Conservation (phyloP, 2,888 invertebrate genomes). For the Coelogynopora nodosa region DNA sequence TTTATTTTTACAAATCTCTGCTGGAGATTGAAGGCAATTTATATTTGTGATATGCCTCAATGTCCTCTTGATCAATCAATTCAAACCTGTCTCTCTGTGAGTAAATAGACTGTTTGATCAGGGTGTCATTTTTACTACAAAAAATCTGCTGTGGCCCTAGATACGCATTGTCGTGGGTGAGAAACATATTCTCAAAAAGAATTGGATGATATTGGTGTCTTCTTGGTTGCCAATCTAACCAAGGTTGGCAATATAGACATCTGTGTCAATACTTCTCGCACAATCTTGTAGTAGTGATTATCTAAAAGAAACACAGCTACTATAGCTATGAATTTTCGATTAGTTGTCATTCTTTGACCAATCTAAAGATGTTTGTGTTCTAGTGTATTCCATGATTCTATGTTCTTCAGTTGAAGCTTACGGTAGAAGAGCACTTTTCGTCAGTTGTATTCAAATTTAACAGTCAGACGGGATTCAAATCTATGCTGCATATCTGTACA, state of each 20-base stretch:
- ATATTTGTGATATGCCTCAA: background rate
- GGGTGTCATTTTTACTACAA: constrained; percentile 8
- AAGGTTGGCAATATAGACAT: constrained; percentile 27
- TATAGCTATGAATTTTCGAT: background rate
- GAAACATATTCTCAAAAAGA: background rate
- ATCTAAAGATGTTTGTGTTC: background rate
- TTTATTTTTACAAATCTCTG: background rate
- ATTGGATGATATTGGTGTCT: background rate
- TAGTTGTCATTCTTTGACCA: background rate
- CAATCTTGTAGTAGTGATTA: background rate
- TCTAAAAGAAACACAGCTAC: background rate
- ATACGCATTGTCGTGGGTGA: background rate
- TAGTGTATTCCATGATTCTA: background rate
- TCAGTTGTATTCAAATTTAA: background rate
- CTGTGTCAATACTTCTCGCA: background rate
- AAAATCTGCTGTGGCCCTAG: background rate
- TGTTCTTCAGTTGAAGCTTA: background rate
- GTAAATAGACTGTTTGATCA: constrained; percentile 1
- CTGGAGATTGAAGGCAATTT: background rate
- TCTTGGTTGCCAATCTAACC: background rate
- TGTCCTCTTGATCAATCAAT: background rate
- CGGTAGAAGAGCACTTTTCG: background rate
- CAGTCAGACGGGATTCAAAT: background rate
- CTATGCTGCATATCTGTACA: background rate
- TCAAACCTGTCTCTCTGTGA: background rate